phyloP scores from a whole-genome alignment of 2,797 vertebrate genomes.

The Stomatorhinus walkeri region DNA sequence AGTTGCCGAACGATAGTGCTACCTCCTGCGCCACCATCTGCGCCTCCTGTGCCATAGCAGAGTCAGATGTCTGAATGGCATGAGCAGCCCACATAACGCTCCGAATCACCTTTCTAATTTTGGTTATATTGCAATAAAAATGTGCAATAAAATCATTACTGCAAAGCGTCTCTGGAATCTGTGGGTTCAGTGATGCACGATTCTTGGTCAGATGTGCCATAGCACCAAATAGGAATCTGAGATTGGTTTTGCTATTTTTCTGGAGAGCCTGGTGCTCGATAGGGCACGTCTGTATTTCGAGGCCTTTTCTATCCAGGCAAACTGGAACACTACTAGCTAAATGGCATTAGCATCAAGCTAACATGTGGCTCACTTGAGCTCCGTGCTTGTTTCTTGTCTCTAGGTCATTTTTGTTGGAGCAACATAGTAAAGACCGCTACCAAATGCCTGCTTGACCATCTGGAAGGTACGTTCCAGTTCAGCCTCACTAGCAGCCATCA shows the following conservation, averaged over 20 bases:
- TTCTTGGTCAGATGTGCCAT: background rate
- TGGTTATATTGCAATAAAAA: background rate
- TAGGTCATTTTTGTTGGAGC: background rate
- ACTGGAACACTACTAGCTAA: background rate
- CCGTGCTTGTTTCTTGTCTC: background rate
- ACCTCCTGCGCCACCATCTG: too few species aligned
- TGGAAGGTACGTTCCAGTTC: background rate
- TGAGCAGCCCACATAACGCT: background rate
- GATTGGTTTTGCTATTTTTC: background rate
- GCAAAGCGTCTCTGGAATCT: background rate
- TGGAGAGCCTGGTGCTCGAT: background rate
- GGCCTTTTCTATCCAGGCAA: background rate
- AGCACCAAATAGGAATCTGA: background rate
- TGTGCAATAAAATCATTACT: background rate
- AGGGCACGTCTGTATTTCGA: background rate
- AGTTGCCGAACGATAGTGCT: too few species aligned
- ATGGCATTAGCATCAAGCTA: background rate
- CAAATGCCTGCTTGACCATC: background rate
- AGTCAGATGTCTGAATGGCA: background rate
- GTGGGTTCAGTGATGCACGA: background rate
- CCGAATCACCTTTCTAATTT: background rate
- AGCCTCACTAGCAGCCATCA: background rate
- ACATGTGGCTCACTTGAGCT: background rate
- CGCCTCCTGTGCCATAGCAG: too few species aligned
- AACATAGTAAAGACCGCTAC: background rate